Conservation (phyloP, 2,797 vertebrate genomes). For the Picus viridis region DNA sequence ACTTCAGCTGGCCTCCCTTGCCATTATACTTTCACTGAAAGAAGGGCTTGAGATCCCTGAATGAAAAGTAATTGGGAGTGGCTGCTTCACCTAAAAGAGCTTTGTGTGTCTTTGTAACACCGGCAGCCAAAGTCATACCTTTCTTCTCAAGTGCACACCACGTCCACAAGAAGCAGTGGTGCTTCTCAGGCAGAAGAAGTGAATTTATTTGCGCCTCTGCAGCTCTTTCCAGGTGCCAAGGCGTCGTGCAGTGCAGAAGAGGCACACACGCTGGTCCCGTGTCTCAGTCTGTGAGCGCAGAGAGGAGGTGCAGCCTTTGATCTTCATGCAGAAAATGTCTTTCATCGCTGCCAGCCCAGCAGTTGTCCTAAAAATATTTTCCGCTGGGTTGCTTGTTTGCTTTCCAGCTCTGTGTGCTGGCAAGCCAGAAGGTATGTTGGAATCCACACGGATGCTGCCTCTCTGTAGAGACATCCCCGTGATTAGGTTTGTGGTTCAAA, state of each 20-base stretch:
- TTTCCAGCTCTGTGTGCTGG: not conserved
- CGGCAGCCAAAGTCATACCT: not conserved
- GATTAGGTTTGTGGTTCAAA: not conserved
- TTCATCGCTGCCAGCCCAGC: not conserved
- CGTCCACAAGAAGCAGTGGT: not conserved
- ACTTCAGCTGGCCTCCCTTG: not conserved
- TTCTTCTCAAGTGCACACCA: rapidly evolving
- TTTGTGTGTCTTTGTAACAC: not conserved
- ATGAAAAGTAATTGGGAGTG: not conserved
- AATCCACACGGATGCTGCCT: not conserved
- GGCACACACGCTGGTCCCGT: rapidly evolving
- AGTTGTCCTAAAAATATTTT: slow-evolving; percentile 12
- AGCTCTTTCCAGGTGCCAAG: not conserved
- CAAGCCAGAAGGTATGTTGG: not conserved
- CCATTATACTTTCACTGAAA: not conserved
- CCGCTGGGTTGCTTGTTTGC: not conserved
- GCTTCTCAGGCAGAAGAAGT: not conserved
- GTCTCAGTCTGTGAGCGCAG: not conserved
- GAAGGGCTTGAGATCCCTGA: not conserved
- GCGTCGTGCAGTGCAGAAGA: not conserved
- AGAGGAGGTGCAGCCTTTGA: slow-evolving; percentile 8
- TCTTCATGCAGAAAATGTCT: not conserved
- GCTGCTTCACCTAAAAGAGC: not conserved
- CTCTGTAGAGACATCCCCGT: not conserved
- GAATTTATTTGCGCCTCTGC: not conserved